Evolutionary conservation across 2,113 vertebrate species (phyloP).

Genomic region (Taurulus bubalis): DNA sequence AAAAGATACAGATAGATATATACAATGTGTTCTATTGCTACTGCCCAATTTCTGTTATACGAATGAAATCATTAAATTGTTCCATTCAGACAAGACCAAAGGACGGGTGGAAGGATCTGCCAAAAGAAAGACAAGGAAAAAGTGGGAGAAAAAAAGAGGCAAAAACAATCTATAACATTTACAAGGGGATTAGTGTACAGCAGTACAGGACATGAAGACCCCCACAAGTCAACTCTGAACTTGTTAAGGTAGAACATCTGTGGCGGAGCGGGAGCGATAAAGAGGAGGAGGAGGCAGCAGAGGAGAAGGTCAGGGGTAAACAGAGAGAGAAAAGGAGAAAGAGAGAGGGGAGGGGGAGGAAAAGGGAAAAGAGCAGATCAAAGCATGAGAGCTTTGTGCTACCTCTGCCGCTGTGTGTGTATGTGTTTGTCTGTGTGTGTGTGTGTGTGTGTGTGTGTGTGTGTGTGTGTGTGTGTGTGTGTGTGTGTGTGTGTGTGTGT

Average conservation of each 20-base stretch:
- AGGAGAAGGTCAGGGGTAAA: slow-evolving; percentile 68
- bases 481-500: slow-evolving; percentile 14
- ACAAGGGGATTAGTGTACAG: slow-evolving; percentile 70
- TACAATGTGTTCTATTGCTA: neutral
- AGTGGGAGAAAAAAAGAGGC: neutral
- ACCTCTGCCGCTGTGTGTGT: slow-evolving; percentile 45
- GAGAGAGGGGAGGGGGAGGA: slow-evolving; percentile 36
- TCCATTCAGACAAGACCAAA: slow-evolving; percentile 16
- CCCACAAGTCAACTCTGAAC: slow-evolving; percentile 68
- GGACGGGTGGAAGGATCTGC: neutral
- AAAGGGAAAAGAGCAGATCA: slow-evolving; percentile 70
- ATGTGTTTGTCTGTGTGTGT: slow-evolving; percentile 36
- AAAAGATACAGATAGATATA: neutral
- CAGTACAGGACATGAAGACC: slow-evolving; percentile 56
- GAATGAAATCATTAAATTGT: slow-evolving; percentile 22
- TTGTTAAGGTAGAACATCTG: slow-evolving; percentile 76
- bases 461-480: slow-evolving; percentile 20
- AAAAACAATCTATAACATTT: slow-evolving; percentile 53
- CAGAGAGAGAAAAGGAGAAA: slow-evolving; percentile 48
- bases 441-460: slow-evolving; percentile 35
- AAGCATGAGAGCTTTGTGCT: slow-evolving; percentile 72
- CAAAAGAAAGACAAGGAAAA: neutral
- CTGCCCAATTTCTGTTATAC: neutral
- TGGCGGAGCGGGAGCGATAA: slow-evolving; percentile 31
- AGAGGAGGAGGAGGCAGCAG: neutral